Evolutionary conservation across 1,140 invertebrate genomes (phyloP), one percentile per base, ranked within the genome.

Genomic region (Zophobas morio): DNA sequence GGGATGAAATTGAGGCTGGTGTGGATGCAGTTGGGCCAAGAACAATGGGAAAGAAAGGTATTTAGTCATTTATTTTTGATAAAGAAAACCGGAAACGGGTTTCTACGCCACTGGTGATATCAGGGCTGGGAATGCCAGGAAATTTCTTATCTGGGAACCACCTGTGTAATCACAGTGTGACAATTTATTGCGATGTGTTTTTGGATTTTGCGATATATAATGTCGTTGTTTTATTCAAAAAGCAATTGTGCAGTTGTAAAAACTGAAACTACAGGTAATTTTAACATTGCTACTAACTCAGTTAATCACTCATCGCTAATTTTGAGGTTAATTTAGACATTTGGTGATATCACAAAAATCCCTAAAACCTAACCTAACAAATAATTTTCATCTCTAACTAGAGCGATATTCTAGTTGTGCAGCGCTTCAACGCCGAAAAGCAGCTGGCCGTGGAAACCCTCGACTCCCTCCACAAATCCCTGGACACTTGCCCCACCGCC

Each of bases 381-480:
- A 91, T 53, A 93, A 95, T 54, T 89, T 93, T 46, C 8, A 4
- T 46, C 8, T 46, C 8, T 46, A 20, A 20, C 20, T 46, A 46
- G 8, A 8, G 42, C 8, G 53, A 34, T 34, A 34, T 34, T 33
- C 20, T 20, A 20, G 20, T 20, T 20, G 20, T 20, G 20, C 20
- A 20, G 20, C 56, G 35, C 1, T 60, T 60, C 35, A 60, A 60
- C 1, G 56, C 56, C 6, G 56, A 60, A n/a, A 60, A 60, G 36
- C 6, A 32, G 2, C 35, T 42, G 60, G 60, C 60, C 0, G 6
- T 66, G 39, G 60, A 40, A 6, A 42, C 60, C 54, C 86, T 96
- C 6, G 86, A 94, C 83, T 89, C 90, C 80, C 86, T 97, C 42
- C 94, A 96, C 85, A 89, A 90, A 78, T 94, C 94, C 0, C 85